Base-by-base conservation (phyloP, 2,113 vertebrate species). In the Zapornia atra region DNA sequence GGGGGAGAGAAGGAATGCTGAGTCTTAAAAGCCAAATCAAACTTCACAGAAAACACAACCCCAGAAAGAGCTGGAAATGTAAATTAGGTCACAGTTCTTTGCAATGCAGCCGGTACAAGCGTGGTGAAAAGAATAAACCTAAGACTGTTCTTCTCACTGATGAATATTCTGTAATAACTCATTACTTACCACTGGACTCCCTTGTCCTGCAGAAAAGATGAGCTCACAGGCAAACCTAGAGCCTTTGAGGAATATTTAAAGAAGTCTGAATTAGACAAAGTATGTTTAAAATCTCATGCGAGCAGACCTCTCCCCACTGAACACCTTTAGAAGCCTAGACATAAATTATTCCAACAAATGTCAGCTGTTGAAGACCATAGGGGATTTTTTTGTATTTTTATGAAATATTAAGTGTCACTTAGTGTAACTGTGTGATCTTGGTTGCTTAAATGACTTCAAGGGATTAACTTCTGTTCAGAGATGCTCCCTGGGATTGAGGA, bases 271-370 rank as follows among this genome's bases (percentile, higher is more conserved):
- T 90, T 42, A 90, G 71, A 69, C 15, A 88, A 95, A 92, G 63
- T 50, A 86, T 13, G 5, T 73, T 91, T 87, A 85, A 96, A 95
- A 85, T 79, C 80, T 91, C 75, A 38, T 17, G 33, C 1, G 13
- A 71, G 65, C 73, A 95, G 66, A 94, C 38, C 12, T 90, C 38
- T 93, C 72, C 63, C 54, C 51, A 75, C 51, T 84, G 79, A 90
- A 70, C 42, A 89, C 40, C 56, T 80, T 83, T 31, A 89, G 78
- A 92, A 92, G 59, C 44, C 31, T 22, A 56, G 56, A 33, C 34
- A 95, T 92, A 95, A 89, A 90, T 92, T 96, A 87, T 96, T 97
- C 42, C 61, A 92, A 92, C 19, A 84, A 95, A 93, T 78, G 70
- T 88, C 89, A 92, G 60, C 57, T 75, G 13, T 57, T 88, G 57